Conservation (phyloP, 2,797 vertebrate species). For the Galago senegalensis region DNA sequence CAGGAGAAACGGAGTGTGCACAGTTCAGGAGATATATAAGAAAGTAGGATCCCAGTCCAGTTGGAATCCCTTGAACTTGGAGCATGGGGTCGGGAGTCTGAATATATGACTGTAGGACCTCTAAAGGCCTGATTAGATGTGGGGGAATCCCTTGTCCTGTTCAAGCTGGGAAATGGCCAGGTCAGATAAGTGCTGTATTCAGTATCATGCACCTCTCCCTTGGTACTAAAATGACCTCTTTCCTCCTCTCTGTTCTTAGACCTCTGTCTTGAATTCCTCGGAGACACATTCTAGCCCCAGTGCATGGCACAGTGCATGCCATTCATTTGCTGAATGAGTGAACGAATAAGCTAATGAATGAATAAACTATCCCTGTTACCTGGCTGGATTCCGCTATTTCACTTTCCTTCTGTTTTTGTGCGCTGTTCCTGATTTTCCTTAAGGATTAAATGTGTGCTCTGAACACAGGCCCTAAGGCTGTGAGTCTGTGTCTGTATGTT, state of each 20-base stretch:
- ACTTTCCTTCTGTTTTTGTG: slow-evolving; percentile 20
- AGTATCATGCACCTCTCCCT: not conserved
- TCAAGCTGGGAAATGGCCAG: not conserved
- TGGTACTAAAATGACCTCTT: not conserved
- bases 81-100: not conserved
- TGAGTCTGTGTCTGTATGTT: slow-evolving; percentile 78
- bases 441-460: slow-evolving; percentile 58
- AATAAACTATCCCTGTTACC: slow-evolving; percentile 5
- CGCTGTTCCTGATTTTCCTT: slow-evolving; percentile 71
- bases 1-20: not conserved
- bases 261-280: not conserved
- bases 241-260: not conserved
- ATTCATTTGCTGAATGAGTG: slow-evolving; percentile 16
- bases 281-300: not conserved
- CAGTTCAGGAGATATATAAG: not conserved
- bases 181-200: not conserved
- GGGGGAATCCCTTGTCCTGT: not conserved
- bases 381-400: not conserved
- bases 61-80: not conserved
- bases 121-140: not conserved
- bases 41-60: not conserved
- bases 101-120: not conserved
- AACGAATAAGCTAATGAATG: not conserved
- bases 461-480: slow-evolving; percentile 75
- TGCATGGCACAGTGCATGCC: not conserved